A percentile compares a stretch with the other conserved stretches of the same genome.
Conservation (phyloP, 2,888 invertebrate genomes). For the Ptychoptera contaminata region DNA sequence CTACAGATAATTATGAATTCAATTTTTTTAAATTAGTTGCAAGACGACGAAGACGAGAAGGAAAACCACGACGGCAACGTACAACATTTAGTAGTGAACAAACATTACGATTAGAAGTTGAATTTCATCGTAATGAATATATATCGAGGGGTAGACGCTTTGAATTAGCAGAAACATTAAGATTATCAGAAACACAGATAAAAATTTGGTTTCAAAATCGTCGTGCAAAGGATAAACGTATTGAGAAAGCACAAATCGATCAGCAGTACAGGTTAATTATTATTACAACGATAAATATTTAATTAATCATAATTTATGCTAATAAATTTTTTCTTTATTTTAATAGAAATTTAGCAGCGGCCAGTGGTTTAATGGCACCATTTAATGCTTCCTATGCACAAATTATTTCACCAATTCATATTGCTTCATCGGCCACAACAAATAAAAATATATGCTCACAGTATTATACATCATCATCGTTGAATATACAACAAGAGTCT, state of each 20-base stretch:
- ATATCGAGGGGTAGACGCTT: constrained; percentile 73
- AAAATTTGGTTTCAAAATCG: constrained; percentile 91
- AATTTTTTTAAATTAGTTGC: constrained; percentile 45
- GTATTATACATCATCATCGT: no score
- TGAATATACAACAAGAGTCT: no score
- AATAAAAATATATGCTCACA: no score
- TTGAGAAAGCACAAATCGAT: constrained; percentile 89
- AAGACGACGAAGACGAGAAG: constrained; percentile 70
- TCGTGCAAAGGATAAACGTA: constrained; percentile 88
- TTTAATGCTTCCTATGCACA: constrained; percentile 27
- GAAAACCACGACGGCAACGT: constrained; percentile 72
- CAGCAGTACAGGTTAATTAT: constrained; percentile 71
- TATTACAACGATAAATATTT: not conserved
- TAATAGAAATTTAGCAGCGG: constrained; percentile 42
- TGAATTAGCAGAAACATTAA: constrained; percentile 55
- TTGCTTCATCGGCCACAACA: no score
- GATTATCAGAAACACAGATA: constrained; percentile 63
- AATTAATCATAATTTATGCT: constrained; percentile 2
- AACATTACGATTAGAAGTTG: constrained; percentile 75
- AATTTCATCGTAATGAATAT: constrained; percentile 84
- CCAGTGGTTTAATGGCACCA: constrained; percentile 40
- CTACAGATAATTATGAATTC: not conserved
- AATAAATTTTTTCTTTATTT: not conserved
- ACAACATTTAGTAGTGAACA: constrained; percentile 93
- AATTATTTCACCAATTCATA: constrained; percentile 14